These are phyloP conservation scores for Botia kubotai DNA, from an alignment of 2,797 vertebrate genomes.

Conservation along the genomic window DNA sequence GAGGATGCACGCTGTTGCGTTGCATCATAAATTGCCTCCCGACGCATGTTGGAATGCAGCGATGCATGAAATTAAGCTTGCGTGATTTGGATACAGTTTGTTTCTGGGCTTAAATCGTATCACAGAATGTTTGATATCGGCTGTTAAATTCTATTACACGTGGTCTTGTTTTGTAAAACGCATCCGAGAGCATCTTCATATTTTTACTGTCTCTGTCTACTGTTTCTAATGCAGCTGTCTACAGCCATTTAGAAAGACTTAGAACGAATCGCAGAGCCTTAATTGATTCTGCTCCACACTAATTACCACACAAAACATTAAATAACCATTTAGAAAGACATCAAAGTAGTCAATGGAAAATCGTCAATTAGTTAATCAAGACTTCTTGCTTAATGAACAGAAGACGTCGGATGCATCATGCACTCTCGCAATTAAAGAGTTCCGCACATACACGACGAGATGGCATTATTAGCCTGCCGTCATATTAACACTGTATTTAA, in stretches of 20 bases:
- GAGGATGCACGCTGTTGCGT: not conserved
- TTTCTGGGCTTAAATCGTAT: not conserved
- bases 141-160: not conserved
- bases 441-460: constrained; percentile 13
- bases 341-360: constrained; percentile 37
- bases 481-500: constrained; percentile 14
- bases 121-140: not conserved
- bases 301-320: constrained; percentile 46
- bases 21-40: not conserved
- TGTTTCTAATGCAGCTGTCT: constrained; percentile 20
- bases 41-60: not conserved
- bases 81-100: not conserved
- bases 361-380: constrained; percentile 46
- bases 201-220: not conserved
- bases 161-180: not conserved
- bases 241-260: constrained; percentile 23
- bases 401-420: constrained; percentile 24
- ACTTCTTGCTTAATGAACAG: constrained; percentile 45
- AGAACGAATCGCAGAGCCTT: constrained; percentile 10
- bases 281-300: constrained; percentile 27
- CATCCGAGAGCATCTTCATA: not conserved
- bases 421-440: constrained; percentile 11
- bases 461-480: constrained; percentile 9
- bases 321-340: constrained; percentile 43
- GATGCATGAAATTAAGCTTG: not conserved